Evolutionary conservation across 2,888 invertebrate genomes (phyloP).

Genomic region (Tipula unca): DNA sequence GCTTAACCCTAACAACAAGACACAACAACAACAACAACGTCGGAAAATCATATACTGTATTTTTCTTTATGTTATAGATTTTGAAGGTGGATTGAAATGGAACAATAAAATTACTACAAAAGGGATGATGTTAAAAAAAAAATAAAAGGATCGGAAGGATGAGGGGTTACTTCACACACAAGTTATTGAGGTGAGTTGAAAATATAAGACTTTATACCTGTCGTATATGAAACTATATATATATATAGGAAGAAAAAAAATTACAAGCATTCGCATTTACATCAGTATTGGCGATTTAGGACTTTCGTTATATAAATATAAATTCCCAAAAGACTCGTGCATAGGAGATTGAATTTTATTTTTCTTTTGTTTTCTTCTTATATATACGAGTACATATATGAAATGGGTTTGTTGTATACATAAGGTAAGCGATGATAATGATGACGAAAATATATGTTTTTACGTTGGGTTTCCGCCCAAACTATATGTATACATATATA

Average conservation of each 20-base stretch:
- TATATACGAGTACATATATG: neutral
- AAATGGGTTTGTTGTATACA: neutral
- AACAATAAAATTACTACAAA: neutral
- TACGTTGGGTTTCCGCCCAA: neutral
- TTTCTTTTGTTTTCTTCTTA: too few species aligned
- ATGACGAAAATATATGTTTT: neutral
- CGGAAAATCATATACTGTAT: neutral
- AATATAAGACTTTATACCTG: slow-evolving; percentile 8
- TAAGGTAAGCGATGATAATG: neutral
- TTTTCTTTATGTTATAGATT: neutral
- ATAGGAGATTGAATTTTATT: neutral
- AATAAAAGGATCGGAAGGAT: neutral
- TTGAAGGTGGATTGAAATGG: slow-evolving; percentile 14
- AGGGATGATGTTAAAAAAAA: neutral
- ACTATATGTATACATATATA: neutral
- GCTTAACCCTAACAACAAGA: slow-evolving; percentile 14
- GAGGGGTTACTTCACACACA: neutral
- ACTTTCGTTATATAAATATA: neutral
- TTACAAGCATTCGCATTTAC: neutral
- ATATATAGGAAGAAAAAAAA: neutral
- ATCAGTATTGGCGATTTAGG: slow-evolving; percentile 2
- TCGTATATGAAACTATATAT: neutral
- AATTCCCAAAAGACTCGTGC: neutral
- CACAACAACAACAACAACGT: neutral
- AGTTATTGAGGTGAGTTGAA: slow-evolving; percentile 14